phyloP scores from a whole-genome alignment of 2,888 invertebrate genomes.

The Cactoblastis cactorum region DNA sequence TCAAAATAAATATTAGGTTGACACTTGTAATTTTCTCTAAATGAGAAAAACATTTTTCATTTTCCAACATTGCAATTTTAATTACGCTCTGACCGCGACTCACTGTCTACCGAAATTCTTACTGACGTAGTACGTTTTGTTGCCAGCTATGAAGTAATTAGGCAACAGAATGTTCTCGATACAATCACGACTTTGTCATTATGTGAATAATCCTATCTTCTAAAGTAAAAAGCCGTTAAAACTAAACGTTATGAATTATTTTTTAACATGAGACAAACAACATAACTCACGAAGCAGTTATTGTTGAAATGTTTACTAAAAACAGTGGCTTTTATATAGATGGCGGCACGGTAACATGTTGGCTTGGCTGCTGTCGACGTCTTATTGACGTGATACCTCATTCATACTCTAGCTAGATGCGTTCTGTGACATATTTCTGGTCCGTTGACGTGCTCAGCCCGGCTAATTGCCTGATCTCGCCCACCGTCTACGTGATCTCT shows the following conservation, averaged over 20 bases:
- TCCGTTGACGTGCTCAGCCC: constrained; percentile 48
- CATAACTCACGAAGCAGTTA: not conserved
- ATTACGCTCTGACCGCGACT: not conserved
- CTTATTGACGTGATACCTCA: constrained; percentile 30
- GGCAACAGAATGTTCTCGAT: constrained; percentile 2
- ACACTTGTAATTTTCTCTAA: not conserved
- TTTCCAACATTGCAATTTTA: not conserved
- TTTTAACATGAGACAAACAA: not conserved
- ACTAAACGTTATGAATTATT: not conserved
- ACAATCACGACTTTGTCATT: not conserved
- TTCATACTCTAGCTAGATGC: constrained; percentile 45
- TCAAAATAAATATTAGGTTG: not conserved
- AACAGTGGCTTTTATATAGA: constrained; percentile 41
- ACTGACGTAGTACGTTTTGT: constrained; percentile 4
- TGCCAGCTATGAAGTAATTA: constrained; percentile 9
- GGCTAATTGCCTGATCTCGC: constrained; percentile 58
- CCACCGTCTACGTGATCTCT: constrained; percentile 48
- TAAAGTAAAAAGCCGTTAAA: not conserved
- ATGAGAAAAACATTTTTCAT: not conserved
- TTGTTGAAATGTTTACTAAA: constrained; percentile 19
- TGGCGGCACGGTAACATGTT: constrained; percentile 37
- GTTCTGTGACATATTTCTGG: constrained; percentile 47
- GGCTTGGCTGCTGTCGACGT: constrained; percentile 44
- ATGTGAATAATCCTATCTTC: not conserved
- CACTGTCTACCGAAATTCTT: constrained; percentile 5